A percentile compares a stretch with the other conserved stretches of the same genome.
These are phyloP conservation scores for Eleginops maclovinus DNA, from an alignment of 2,113 vertebrate genomes.

Conservation along the genomic window DNA sequence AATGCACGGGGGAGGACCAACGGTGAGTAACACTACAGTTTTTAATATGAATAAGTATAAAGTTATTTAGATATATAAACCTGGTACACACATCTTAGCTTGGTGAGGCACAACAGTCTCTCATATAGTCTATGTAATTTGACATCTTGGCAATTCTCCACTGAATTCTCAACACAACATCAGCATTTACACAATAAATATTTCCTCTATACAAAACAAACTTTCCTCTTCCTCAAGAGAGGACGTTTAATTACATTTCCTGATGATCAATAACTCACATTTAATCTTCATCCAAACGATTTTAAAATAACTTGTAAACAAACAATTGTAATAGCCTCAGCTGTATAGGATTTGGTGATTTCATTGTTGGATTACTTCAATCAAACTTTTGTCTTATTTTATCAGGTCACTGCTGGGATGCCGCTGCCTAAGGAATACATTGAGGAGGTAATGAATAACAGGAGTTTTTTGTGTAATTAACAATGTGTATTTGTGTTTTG, in stretches of 20 bases:
- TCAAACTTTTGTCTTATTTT: neutral
- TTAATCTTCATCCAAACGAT: neutral
- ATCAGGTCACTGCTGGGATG: slow-evolving; percentile 93
- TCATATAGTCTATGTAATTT: neutral
- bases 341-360: neutral
- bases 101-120: too few species aligned
- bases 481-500: neutral
- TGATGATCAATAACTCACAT: neutral
- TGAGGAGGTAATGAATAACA: slow-evolving; percentile 88
- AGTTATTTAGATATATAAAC: too few species aligned
- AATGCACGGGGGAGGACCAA: slow-evolving; percentile 97
- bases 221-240: neutral
- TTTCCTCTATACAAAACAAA: neutral
- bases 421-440: slow-evolving; percentile 93
- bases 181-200: neutral
- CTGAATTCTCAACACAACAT: neutral
- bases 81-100: too few species aligned
- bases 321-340: neutral
- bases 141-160: neutral
- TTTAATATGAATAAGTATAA: too few species aligned
- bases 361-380: neutral
- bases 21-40: slow-evolving; percentile 80
- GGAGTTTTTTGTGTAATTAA: neutral
- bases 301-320: neutral
- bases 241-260: slow-evolving; percentile 5